phyloP scores from a whole-genome alignment of 2,113 vertebrate genomes.

The Pangasianodon gigas region DNA sequence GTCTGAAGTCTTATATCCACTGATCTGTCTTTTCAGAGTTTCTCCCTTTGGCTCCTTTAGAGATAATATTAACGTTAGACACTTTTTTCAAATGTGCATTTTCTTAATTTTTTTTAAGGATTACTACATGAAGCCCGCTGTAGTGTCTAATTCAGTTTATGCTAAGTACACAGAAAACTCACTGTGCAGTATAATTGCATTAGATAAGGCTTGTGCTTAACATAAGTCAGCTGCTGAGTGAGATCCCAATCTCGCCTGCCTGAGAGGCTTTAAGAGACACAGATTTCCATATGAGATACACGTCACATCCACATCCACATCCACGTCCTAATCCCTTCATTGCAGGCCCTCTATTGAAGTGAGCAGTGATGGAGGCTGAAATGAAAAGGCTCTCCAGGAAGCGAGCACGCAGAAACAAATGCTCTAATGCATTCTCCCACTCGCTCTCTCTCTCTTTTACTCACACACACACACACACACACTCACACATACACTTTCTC shows the following conservation, averaged over 20 bases:
- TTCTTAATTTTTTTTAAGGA: neutral
- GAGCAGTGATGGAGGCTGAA: slow-evolving; percentile 4
- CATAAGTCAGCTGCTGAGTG: slow-evolving; percentile 25
- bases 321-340: slow-evolving; percentile 25
- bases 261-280: slow-evolving; percentile 18
- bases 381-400: slow-evolving; percentile 36
- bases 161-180: neutral
- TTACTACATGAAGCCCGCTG: neutral
- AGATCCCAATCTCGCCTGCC: neutral
- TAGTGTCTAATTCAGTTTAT: neutral
- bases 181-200: slow-evolving; percentile 20
- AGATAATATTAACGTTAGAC: neutral
- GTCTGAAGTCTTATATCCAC: neutral
- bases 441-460: neutral
- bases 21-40: slow-evolving; percentile 6
- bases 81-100: neutral
- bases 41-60: neutral
- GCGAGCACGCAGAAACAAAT: slow-evolving; percentile 14
- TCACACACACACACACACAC: neutral
- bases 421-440: slow-evolving; percentile 25
- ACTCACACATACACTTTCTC: neutral
- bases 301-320: neutral
- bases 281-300: slow-evolving; percentile 14
- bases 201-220: slow-evolving; percentile 33
- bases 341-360: neutral